These are phyloP conservation scores for Campylorhamphus procurvoides DNA, from an alignment of 2,113 vertebrate genomes.

Conservation along the genomic window DNA sequence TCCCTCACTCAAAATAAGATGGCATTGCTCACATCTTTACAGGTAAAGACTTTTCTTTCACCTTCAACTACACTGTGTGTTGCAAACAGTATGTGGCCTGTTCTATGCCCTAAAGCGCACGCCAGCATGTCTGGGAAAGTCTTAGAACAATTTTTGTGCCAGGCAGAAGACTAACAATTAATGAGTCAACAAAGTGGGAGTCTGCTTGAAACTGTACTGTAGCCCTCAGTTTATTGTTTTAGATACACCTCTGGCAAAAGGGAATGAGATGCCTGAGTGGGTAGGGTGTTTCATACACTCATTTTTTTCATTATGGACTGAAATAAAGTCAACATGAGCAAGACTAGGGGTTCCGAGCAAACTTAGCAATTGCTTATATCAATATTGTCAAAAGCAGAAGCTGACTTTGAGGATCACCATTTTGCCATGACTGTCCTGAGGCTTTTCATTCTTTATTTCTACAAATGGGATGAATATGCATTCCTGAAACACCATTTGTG, in stretches of 20 bases:
- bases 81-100: neutral
- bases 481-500: neutral
- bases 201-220: neutral
- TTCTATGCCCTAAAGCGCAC: neutral
- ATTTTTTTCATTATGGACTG: neutral
- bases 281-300: accelerated
- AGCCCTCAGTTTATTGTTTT: neutral
- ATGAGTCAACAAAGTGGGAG: neutral
- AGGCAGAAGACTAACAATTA: neutral
- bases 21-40: neutral
- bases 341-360: neutral
- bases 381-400: neutral
- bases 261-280: neutral
- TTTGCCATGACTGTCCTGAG: neutral
- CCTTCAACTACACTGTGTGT: neutral
- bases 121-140: neutral
- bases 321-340: neutral
- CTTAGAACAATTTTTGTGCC: neutral
- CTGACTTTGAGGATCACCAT: neutral
- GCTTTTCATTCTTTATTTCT: neutral
- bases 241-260: neutral
- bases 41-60: neutral
- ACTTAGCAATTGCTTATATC: neutral
- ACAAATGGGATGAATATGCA: neutral
- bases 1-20: neutral